A percentile compares a stretch with the other conserved stretches of the same genome.
Evolutionary conservation across 2,797 vertebrate species (phyloP).

Genomic region (Pitangus sulphuratus): DNA sequence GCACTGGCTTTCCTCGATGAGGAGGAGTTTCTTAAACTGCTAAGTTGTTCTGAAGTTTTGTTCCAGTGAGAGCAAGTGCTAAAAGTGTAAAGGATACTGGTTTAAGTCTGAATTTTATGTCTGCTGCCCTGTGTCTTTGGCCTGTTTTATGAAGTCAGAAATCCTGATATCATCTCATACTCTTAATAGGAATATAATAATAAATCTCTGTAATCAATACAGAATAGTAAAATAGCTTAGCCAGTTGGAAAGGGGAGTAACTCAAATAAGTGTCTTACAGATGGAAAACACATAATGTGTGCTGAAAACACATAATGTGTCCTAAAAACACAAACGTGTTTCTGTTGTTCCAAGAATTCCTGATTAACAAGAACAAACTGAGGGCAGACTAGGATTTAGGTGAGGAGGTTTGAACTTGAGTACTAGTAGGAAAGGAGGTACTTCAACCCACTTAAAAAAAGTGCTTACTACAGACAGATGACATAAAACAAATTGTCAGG

Average conservation of each 20-base stretch:
- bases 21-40: not conserved
- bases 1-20: fast-evolving
- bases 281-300: not conserved
- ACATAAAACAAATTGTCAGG: not conserved
- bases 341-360: slow-evolving; percentile 1
- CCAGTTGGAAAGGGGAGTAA: not conserved
- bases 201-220: not conserved
- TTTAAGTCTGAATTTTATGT: not conserved
- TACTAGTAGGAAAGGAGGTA: not conserved
- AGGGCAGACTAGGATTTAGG: not conserved
- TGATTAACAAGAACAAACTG: not conserved
- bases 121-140: not conserved
- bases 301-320: not conserved
- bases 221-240: not conserved
- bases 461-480: not conserved
- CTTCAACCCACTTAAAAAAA: not conserved
- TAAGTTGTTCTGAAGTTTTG: not conserved
- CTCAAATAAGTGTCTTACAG: not conserved
- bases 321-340: not conserved
- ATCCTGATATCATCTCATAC: not conserved
- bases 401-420: not conserved
- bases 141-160: not conserved
- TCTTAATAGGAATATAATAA: not conserved
- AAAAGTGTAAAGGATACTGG: not conserved
- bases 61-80: not conserved